A percentile compares a stretch with the other conserved stretches of the same genome.
phyloP scores from a whole-genome alignment of 2,888 invertebrate species.

The Agrochola lota region DNA sequence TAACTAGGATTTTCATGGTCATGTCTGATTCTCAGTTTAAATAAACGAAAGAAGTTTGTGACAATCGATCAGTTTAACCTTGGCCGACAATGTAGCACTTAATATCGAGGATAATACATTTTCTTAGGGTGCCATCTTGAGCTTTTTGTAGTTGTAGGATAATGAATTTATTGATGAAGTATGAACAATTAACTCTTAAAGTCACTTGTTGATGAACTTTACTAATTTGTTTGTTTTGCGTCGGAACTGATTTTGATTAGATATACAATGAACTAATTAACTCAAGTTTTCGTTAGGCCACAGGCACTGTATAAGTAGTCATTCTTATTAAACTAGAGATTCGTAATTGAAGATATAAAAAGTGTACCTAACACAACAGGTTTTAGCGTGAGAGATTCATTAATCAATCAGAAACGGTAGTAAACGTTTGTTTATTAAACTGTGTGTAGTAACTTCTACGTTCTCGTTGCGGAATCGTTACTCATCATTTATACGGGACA shows the following conservation, averaged over 20 bases:
- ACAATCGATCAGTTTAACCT: slow-evolving; percentile 40
- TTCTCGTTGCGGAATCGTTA: slow-evolving; percentile 32
- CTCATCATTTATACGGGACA: slow-evolving; percentile 28
- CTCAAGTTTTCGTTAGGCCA: background rate
- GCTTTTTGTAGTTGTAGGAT: background rate
- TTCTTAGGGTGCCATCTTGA: slow-evolving; percentile 11
- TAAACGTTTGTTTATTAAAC: slow-evolving; percentile 40
- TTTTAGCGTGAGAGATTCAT: slow-evolving; percentile 33
- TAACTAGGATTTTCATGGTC: slow-evolving; percentile 10
- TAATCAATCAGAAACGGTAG: slow-evolving; percentile 38
- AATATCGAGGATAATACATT: slow-evolving; percentile 19
- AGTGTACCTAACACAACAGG: slow-evolving; percentile 1
- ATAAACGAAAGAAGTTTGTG: slow-evolving; percentile 34
- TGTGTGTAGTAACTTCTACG: slow-evolving; percentile 34
- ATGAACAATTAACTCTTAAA: background rate
- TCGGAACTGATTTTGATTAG: background rate
- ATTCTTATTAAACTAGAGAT: slow-evolving; percentile 1
- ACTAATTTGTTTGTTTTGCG: background rate
- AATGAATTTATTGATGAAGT: too few species aligned
- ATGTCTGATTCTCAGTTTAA: slow-evolving; percentile 15
- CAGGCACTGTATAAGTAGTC: background rate
- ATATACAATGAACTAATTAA: background rate
- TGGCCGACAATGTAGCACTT: slow-evolving; percentile 30
- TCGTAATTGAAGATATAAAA: slow-evolving; percentile 18
- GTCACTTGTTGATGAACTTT: slow-evolving; percentile 3